Evolutionary conservation across 2,888 invertebrate genomes (phyloP).

Genomic region (Onchidella celtica): DNA sequence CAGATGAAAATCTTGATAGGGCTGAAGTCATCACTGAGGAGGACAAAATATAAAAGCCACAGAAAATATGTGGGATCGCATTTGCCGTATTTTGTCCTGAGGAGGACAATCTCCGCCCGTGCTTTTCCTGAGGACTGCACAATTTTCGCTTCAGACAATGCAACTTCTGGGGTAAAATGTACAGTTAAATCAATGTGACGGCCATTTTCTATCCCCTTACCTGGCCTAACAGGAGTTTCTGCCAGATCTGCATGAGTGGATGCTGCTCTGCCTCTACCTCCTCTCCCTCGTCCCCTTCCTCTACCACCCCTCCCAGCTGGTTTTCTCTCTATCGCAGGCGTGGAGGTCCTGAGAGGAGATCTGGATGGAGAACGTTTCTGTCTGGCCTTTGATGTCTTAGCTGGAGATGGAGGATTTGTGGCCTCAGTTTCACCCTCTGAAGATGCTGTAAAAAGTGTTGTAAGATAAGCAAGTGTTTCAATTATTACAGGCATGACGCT

Average conservation of each 20-base stretch:
- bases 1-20: no score
- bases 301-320: constrained; percentile 54
- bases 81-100: no score
- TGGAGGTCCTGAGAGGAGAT: constrained; percentile 27
- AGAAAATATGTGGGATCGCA: no score
- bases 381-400: constrained; percentile 44
- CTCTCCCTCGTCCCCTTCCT: constrained; percentile 59
- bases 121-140: no score
- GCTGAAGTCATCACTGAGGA: no score
- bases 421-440: constrained; percentile 35
- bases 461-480: neutral
- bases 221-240: constrained; percentile 31
- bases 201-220: constrained; percentile 9
- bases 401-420: constrained; percentile 36
- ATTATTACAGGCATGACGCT: no score
- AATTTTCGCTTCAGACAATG: no score
- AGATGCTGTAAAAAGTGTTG: neutral
- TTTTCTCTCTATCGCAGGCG: constrained; percentile 8
- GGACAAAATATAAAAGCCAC: no score
- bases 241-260: constrained; percentile 18
- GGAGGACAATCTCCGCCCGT: no score
- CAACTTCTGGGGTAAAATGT: no score
- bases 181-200: no score
- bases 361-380: constrained; percentile 47
- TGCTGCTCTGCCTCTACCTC: constrained; percentile 62